Conservation (phyloP, 2,113 vertebrate genomes). For the Arothron firmamentum region DNA sequence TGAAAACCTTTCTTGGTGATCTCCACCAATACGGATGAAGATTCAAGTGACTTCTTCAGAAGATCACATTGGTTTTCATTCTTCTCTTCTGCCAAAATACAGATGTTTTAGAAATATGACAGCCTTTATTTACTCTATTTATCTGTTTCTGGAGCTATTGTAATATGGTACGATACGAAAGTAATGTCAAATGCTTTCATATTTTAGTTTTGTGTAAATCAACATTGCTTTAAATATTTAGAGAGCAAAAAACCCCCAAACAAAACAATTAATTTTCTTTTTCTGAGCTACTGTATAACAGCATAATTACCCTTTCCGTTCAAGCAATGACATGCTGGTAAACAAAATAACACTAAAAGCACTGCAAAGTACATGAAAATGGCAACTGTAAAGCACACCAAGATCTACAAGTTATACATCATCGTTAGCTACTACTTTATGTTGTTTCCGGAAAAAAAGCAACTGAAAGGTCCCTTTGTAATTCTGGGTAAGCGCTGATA, state of each 20-base stretch:
- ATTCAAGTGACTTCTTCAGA: conserved; percentile 40
- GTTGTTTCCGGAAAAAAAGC: conserved; percentile 55
- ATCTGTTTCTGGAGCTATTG: too few relatives aligned
- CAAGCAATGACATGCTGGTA: conserved; percentile 32
- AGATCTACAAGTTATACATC: not conserved
- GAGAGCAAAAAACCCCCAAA: not conserved
- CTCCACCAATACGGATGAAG: conserved; percentile 56
- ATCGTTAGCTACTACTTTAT: not conserved
- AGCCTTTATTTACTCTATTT: too few relatives aligned
- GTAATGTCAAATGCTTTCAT: too few relatives aligned
- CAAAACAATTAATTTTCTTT: not conserved
- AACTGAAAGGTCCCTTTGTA: conserved; percentile 25
- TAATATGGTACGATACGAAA: too few relatives aligned
- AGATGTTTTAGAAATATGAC: not conserved
- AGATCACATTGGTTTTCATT: conserved; percentile 39
- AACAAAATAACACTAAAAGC: conserved; percentile 19
- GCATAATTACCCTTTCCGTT: conserved; percentile 30
- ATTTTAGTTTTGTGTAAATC: too few relatives aligned
- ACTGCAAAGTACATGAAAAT: conserved; percentile 41
- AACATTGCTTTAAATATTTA: not conserved
- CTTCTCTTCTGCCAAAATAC: conserved; percentile 29
- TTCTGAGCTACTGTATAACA: not conserved
- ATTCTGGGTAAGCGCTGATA: accelerated
- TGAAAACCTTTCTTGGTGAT: conserved; percentile 73
- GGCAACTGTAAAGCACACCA: not conserved